A percentile compares a stretch with the other conserved stretches of the same genome.
These are phyloP conservation scores for Drosophila greeni DNA, from an alignment of 2,888 invertebrate species.

Conservation along the genomic window DNA sequence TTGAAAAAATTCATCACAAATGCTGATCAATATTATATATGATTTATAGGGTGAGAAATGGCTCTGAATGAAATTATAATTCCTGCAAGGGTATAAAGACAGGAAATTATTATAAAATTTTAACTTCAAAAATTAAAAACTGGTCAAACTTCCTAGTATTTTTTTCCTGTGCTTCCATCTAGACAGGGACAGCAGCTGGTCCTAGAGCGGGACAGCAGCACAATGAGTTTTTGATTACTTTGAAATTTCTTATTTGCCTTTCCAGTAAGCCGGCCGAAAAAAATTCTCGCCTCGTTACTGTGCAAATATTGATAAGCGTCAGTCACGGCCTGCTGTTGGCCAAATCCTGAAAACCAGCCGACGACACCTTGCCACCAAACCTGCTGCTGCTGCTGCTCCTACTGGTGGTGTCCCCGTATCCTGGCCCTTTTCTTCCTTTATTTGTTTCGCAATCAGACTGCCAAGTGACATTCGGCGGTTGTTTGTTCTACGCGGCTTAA, in stretches of 20 bases:
- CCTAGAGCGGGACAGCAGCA: constrained; percentile 35
- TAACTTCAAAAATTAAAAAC: too few species aligned
- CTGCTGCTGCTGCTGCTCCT: not conserved
- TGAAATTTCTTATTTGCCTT: constrained; percentile 72
- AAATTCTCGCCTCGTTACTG: constrained; percentile 57
- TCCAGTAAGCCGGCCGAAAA: constrained; percentile 42
- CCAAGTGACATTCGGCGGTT: constrained; percentile 41
- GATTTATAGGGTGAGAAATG: too few species aligned
- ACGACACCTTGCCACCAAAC: constrained; percentile 13
- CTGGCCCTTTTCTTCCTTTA: constrained; percentile 33
- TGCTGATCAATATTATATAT: too few species aligned
- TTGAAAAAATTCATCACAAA: too few species aligned
- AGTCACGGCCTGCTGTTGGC: constrained; percentile 33
- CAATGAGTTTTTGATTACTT: constrained; percentile 75
- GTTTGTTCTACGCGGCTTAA: constrained; percentile 36
- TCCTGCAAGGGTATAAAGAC: too few species aligned
- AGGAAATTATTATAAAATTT: too few species aligned
- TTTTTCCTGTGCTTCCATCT: not conserved
- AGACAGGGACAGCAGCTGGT: constrained; percentile 11
- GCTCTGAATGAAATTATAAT: too few species aligned
- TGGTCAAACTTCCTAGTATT: too few species aligned
- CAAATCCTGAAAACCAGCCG: constrained; percentile 27
- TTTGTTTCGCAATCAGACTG: constrained; percentile 52
- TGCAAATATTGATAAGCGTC: constrained; percentile 72
- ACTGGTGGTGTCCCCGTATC: not conserved